These are phyloP conservation scores for Cheilosia grossa DNA, from an alignment of 2,888 invertebrate genomes.

Conservation along the genomic window DNA sequence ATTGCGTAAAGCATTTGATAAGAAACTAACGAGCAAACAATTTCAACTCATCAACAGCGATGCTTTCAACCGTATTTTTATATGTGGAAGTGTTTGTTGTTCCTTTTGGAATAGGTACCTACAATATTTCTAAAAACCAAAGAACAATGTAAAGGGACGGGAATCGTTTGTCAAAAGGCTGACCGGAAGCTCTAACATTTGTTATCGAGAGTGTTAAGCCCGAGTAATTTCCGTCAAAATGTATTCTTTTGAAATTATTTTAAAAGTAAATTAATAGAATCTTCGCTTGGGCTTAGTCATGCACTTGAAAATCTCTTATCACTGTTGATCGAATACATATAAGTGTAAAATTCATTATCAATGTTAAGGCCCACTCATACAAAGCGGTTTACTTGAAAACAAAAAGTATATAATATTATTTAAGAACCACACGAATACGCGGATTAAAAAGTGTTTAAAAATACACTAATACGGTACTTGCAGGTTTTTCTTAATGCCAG, in stretches of 20 bases:
- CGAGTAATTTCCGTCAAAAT: neutral
- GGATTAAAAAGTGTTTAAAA: too few species aligned
- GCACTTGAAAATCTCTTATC: conserved; percentile 30
- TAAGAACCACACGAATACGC: too few species aligned
- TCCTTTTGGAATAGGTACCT: neutral
- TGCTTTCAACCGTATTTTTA: neutral
- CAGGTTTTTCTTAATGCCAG: neutral
- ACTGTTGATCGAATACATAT: neutral
- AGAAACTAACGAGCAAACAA: conserved; percentile 2
- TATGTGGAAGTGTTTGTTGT: neutral
- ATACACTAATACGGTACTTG: too few species aligned
- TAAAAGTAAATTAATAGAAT: neutral
- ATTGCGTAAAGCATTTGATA: conserved; percentile 10
- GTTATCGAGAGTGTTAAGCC: neutral
- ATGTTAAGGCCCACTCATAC: conserved; percentile 16
- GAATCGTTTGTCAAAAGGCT: neutral
- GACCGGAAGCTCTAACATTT: neutral
- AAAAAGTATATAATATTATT: too few species aligned
- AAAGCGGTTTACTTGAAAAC: neutral
- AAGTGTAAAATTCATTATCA: conserved; percentile 27
- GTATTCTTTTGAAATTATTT: neutral
- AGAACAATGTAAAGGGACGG: too few species aligned
- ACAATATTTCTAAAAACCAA: too few species aligned
- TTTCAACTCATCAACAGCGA: conserved; percentile 4
- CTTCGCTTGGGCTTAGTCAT: neutral